A percentile compares a stretch with the other conserved stretches of the same genome.
These are phyloP conservation scores for Machimus atricapillus DNA, from an alignment of 2,888 invertebrate species.

Conservation along the genomic window DNA sequence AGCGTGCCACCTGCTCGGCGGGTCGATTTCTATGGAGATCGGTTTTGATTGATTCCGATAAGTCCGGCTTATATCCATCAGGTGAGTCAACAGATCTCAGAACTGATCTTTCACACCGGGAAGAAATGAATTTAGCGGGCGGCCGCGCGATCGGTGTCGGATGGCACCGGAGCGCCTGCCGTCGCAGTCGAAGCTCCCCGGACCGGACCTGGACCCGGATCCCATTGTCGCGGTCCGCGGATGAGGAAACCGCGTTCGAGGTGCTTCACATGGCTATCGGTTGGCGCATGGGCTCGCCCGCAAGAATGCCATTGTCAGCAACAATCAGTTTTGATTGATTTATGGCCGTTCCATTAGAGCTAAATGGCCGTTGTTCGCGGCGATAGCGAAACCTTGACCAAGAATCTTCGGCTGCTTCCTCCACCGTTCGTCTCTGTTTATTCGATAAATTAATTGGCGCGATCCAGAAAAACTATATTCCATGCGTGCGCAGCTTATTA, in stretches of 20 bases:
- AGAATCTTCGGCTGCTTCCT: background rate
- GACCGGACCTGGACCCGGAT: background rate
- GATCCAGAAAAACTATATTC: background rate
- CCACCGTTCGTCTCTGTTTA: background rate
- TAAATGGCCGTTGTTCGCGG: background rate
- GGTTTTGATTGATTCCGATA: conserved; percentile 32
- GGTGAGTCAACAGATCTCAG: conserved; percentile 10
- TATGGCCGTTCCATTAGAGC: background rate
- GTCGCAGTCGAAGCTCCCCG: background rate
- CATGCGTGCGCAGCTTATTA: background rate
- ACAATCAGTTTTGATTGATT: conserved; percentile 30
- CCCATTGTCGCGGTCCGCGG: background rate
- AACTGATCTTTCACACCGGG: background rate
- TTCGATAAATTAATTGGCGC: conserved; percentile 1
- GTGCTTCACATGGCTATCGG: background rate
- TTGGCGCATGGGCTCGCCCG: background rate
- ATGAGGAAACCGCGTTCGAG: background rate
- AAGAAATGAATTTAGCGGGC: conserved; percentile 2
- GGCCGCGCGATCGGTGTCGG: background rate
- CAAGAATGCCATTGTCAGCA: conserved; percentile 12
- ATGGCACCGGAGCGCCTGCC: background rate
- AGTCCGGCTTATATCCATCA: conserved; percentile 12
- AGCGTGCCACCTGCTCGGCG: conserved; percentile 20
- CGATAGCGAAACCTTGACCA: conserved; percentile 31
- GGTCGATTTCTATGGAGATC: conserved; percentile 29